Evolutionary conservation across 2,113 vertebrate species (phyloP), one percentile per base, ranked within the genome.

Genomic region (Ophthalmotilapia sp.): DNA sequence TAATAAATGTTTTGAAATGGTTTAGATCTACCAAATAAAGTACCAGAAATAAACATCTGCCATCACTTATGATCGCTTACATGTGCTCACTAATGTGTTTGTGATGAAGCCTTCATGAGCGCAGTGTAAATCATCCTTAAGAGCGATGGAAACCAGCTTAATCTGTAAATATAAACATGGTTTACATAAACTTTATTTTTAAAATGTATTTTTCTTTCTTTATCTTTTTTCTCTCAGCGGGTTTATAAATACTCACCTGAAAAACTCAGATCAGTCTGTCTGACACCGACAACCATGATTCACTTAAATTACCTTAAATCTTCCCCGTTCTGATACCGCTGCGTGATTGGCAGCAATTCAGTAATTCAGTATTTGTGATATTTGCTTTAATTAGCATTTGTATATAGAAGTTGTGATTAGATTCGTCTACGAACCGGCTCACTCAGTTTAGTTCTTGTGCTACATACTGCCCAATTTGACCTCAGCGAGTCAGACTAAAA

Each of bases 291-390:
- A 75, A 47, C 23, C 70, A 12, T 19, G 42, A 12, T 47, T 47
- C 15, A 75, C 9, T 19, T 47, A 75, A 47, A 75, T 75, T 42
- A 47, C 23, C 42, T 49, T 75, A 60, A 60, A 60, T 75, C 23
- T 19, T 75, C 40, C 14, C 40, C 2, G 0, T 19, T 49, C 23
- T 49, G 42, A 75, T 49, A 19, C n/a, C 0, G n/a, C n/a, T 23
- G 3, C 3, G 1, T 23, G 65, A 42, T 42, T 70, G 65, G 7
- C 38, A 65, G 9, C 9, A 60, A 26, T 31, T 60, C 58, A 56
- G 55, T 8, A 56, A 15, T 36, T 62, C 60, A 65, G 31, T 7
- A 0, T 21, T 65, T 65, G 60, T 40, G 40, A 0, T 45, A 45
- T 73, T 45, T 73, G 40, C 21, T 10, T 73, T 45, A 73, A 73